Base-by-base conservation (phyloP, 1,140 invertebrate genomes). In the Anastatus disparis region DNA sequence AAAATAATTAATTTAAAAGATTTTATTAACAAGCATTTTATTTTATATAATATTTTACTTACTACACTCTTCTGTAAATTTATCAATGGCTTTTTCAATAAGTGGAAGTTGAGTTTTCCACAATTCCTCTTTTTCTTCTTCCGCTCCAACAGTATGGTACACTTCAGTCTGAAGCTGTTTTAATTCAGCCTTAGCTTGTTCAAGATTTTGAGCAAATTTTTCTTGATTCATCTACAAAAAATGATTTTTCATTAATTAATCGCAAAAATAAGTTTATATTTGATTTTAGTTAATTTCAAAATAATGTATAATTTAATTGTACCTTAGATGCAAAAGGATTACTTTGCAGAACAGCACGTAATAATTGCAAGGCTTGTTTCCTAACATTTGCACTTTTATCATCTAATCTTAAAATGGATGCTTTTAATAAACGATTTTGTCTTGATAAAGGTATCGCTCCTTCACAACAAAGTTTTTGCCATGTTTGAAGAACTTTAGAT, bases 371-470 rank as follows among this genome's bases (percentile, higher is more conserved):
- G 52, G 94, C 92, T 70, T 91, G 89, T 81, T 94, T 95, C 1
- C 94, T 86, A 1, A 95, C 94, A 66, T 89, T 87, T 15, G 91
- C 90, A 8, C 92, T 92, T 79, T 91, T 94, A 80, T 96, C 94
- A 70, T 90, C 85, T 35, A 96, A 83, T 13, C 94, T 89, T 13
- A 89, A 88, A n/a, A 90, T 88, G 0, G 89, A 87, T 10, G 89
- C 84, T 65, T 88, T 83, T 40, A 94, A 83, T 55, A 95, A 86
- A 15, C 85, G 81, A 12, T 89, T 88, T 73, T 93, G 89, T 63
- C 89, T 84, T 1, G 82, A 82, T 27, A 95, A 81, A 0, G 94
- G 94, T 22, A 96, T 87, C 59, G 91, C 92, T 75, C 91, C 89
- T 74, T 93, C 90, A 44, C 88, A 87, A 63, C 92, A 91, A 27